A percentile compares a stretch with the other conserved stretches of the same genome.
phyloP scores from a whole-genome alignment of 2,888 invertebrate genomes.

The Eretmocerus hayati region DNA sequence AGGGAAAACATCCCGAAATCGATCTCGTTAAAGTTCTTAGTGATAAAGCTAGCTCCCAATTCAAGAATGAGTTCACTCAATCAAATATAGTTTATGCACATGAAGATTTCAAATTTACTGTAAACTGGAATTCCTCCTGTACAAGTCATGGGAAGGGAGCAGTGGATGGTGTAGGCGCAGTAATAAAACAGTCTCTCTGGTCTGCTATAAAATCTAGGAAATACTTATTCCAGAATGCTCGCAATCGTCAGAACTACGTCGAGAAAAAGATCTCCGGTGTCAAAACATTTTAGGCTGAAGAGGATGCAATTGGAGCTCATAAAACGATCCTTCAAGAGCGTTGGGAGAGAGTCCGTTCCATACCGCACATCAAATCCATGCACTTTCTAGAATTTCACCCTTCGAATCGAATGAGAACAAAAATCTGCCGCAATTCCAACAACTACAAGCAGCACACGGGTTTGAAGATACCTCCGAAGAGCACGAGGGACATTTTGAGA shows the following conservation, averaged over 20 bases:
- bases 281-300: background rate
- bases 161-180: background rate
- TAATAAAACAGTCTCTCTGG: background rate
- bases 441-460: too few relatives aligned
- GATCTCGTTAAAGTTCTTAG: background rate
- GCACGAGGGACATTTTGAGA: too few relatives aligned
- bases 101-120: background rate
- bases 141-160: background rate
- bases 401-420: too few relatives aligned
- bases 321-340: too few relatives aligned
- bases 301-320: background rate
- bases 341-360: too few relatives aligned
- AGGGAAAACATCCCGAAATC: background rate
- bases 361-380: too few relatives aligned
- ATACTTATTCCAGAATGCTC: background rate
- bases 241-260: background rate
- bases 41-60: background rate
- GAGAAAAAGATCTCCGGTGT: background rate
- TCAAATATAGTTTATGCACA: background rate
- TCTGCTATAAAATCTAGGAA: background rate
- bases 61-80: background rate
- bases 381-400: too few relatives aligned
- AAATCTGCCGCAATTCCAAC: too few relatives aligned
- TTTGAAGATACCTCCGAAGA: too few relatives aligned
- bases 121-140: background rate